phyloP scores from a whole-genome alignment of 2,888 invertebrate species.

The Eudasyphora cyanicolor region DNA sequence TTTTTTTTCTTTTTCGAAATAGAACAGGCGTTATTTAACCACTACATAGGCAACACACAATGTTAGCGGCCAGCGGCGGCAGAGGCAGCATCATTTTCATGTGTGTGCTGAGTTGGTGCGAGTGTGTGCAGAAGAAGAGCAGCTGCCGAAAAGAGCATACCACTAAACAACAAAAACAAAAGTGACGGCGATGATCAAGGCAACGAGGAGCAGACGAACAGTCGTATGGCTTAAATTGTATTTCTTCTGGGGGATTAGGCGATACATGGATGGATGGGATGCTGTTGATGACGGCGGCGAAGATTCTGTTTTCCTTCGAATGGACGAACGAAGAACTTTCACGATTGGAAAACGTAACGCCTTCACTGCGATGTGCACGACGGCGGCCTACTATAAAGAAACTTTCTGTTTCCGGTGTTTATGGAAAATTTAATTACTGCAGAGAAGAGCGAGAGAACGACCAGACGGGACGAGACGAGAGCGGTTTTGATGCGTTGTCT shows the following conservation, averaged over 20 bases:
- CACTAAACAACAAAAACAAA: constrained; percentile 21
- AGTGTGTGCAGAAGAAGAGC: background rate
- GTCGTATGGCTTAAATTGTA: background rate
- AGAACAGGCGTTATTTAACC: constrained; percentile 36
- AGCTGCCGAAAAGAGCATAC: background rate
- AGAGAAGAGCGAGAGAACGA: background rate
- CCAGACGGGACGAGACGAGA: background rate
- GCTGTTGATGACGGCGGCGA: background rate
- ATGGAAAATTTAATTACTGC: constrained; percentile 5
- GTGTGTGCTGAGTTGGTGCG: background rate
- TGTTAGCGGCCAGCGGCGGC: background rate
- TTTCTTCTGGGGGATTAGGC: constrained; percentile 1
- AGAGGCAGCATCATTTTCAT: background rate
- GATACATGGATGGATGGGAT: constrained; percentile 16
- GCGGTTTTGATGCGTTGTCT: background rate
- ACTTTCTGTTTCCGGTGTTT: constrained; percentile 8
- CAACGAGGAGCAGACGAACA: background rate
- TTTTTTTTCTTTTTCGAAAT: constrained; percentile 11
- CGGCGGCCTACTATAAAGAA: constrained; percentile 11
- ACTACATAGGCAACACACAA: constrained; percentile 27
- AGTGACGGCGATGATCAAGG: background rate
- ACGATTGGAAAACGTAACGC: constrained; percentile 3
- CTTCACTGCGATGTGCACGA: background rate
- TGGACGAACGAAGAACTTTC: background rate
- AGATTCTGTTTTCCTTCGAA: too few relatives aligned